Evolutionary conservation across 2,888 invertebrate species (phyloP).

Genomic region (Chloromyia formosa): DNA sequence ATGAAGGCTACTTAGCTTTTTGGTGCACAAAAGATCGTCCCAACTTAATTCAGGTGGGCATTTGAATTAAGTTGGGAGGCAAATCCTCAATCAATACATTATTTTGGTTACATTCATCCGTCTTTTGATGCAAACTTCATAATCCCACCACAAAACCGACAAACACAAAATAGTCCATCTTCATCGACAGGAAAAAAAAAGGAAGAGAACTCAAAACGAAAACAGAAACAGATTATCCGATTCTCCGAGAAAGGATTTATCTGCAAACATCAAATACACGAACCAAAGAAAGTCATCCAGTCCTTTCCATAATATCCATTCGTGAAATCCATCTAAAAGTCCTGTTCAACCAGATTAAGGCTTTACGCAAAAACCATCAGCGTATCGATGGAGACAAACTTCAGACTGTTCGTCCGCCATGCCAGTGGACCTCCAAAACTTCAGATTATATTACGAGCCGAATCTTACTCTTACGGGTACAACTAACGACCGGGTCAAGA

Average conservation of each 20-base stretch:
- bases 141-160: background rate
- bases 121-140: background rate
- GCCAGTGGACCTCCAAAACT: background rate
- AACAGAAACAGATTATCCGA: background rate
- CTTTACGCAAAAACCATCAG: slow-evolving; percentile 26
- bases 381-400: background rate
- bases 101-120: background rate
- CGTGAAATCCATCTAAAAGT: slow-evolving; percentile 2
- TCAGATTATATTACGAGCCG: background rate
- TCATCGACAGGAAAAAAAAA: background rate
- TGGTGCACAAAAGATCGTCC: no score
- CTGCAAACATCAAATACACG: background rate
- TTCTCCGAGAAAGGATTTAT: background rate
- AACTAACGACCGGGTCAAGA: background rate
- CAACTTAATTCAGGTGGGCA: no score
- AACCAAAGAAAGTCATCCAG: background rate
- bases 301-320: background rate
- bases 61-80: no score
- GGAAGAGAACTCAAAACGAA: background rate
- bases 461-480: background rate
- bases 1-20: no score
- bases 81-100: slow-evolving; percentile 9
- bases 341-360: slow-evolving; percentile 18
- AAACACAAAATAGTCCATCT: background rate
- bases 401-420: no score